These are phyloP conservation scores for Chionodraco myersi DNA, from an alignment of 2,113 vertebrate species.

Conservation along the genomic window DNA sequence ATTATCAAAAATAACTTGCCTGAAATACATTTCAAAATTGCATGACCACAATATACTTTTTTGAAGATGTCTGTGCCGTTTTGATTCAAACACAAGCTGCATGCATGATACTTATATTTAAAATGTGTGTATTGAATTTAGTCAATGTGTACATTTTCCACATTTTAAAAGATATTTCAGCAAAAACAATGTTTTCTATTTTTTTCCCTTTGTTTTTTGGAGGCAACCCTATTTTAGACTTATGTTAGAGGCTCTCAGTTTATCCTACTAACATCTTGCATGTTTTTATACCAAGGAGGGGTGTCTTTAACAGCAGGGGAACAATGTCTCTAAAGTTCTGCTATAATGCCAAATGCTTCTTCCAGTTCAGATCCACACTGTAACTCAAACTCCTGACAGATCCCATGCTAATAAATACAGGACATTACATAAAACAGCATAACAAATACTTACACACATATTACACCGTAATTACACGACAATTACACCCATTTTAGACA, in stretches of 20 bases:
- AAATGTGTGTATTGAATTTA: background rate
- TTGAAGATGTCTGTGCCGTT: background rate
- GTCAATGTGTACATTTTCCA: background rate
- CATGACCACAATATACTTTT: too few relatives aligned
- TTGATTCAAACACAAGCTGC: background rate
- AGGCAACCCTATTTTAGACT: background rate
- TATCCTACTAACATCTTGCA: background rate
- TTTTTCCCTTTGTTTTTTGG: background rate
- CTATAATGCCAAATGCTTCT: too few relatives aligned
- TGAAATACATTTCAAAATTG: background rate
- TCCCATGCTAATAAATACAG: background rate
- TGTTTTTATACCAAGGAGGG: background rate
- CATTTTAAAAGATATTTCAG: background rate
- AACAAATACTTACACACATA: too few relatives aligned
- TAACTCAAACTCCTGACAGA: background rate
- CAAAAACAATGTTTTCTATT: background rate
- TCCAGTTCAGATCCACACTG: background rate
- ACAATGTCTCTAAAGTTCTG: background rate
- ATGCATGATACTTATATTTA: background rate
- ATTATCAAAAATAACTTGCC: background rate
- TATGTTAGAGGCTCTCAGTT: too few relatives aligned
- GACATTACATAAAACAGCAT: background rate
- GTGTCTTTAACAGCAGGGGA: constrained; percentile 7
- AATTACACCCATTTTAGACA: too few relatives aligned
- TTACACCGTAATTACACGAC: too few relatives aligned